These are phyloP conservation scores for Pitangus sulphuratus DNA, from an alignment of 2,797 vertebrate genomes.

Conservation along the genomic window DNA sequence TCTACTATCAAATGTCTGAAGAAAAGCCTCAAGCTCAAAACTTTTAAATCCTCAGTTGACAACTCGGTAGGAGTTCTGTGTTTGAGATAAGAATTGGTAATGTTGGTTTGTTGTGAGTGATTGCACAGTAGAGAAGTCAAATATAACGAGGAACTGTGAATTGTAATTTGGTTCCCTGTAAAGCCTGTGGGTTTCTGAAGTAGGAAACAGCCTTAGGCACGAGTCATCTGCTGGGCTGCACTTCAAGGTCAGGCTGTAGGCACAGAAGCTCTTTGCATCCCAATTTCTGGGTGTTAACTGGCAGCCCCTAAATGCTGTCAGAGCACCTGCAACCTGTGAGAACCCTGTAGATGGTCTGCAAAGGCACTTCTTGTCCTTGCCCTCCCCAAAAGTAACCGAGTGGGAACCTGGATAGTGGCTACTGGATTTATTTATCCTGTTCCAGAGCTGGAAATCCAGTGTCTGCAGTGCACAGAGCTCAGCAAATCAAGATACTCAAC, in stretches of 20 bases:
- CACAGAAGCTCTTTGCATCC: not conserved
- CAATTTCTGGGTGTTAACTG: not conserved
- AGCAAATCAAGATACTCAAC: not conserved
- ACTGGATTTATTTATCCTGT: not conserved
- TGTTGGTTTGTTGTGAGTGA: not conserved
- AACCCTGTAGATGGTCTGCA: fast-evolving
- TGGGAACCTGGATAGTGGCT: not conserved
- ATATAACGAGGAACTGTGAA: not conserved
- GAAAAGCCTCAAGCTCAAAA: not conserved
- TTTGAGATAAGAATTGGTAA: not conserved
- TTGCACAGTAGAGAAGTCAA: not conserved
- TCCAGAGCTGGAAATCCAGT: not conserved
- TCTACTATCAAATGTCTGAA: not conserved
- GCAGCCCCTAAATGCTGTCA: not conserved
- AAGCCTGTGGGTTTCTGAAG: not conserved
- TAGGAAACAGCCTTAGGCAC: not conserved
- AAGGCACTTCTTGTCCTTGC: not conserved
- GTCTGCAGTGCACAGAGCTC: not conserved
- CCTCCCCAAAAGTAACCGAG: not conserved
- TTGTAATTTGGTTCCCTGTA: not conserved
- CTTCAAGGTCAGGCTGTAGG: not conserved
- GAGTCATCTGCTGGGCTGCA: not conserved
- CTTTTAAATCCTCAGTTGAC: not conserved
- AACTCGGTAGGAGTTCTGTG: not conserved
- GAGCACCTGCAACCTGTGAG: not conserved